Percentiles rank a stretch among this genome's conserved stretches.
phyloP scores from a whole-genome alignment of 2,888 invertebrate species.

The Orthosia gracilis region DNA sequence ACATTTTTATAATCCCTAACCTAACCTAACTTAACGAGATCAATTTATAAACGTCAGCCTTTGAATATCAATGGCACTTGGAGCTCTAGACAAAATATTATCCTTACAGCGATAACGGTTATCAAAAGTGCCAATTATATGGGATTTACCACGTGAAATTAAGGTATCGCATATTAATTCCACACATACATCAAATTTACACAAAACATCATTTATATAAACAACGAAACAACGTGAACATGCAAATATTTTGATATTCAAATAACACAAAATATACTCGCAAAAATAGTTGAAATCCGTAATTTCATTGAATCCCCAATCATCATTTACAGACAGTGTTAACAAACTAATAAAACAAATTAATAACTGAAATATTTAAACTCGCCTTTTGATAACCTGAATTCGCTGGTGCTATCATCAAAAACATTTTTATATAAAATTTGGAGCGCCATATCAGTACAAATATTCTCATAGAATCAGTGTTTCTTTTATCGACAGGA shows the following conservation, averaged over 20 bases:
- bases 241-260: background rate
- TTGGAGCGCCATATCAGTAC: background rate
- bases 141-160: too few species aligned
- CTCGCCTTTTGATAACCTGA: constrained; percentile 21
- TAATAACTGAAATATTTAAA: constrained; percentile 13
- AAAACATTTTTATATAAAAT: constrained; percentile 4
- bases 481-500: constrained; percentile 25
- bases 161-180: too few species aligned
- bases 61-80: too few species aligned
- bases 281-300: background rate
- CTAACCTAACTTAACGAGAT: too few species aligned
- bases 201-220: background rate
- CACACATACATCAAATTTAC: too few species aligned
- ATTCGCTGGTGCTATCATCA: background rate
- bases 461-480: constrained; percentile 19
- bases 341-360: constrained; percentile 11
- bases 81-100: too few species aligned
- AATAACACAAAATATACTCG: background rate
- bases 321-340: background rate
- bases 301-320: background rate
- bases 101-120: too few species aligned
- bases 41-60: too few species aligned
- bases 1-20: too few species aligned
- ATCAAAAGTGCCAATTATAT: too few species aligned
- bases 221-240: background rate